Evolutionary conservation across 2,888 invertebrate genomes (phyloP).

Genomic region (Diogma glabrata): DNA sequence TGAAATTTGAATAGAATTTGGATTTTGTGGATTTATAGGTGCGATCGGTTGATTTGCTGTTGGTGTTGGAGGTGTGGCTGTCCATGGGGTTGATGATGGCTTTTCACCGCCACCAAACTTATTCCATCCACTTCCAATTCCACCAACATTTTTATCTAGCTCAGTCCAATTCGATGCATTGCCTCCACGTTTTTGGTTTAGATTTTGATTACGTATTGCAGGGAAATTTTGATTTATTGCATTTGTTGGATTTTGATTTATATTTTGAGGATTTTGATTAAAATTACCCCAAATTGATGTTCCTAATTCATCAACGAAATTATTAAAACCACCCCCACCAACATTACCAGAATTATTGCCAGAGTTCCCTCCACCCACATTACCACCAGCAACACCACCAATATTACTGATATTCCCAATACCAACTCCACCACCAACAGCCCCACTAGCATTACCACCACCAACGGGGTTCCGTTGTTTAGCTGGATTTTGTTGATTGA

Average conservation of each 20-base stretch:
- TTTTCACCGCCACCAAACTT: constrained; percentile 9
- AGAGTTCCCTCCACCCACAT: constrained; percentile 30
- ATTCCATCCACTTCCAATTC: constrained; percentile 36
- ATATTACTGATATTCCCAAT: constrained; percentile 24
- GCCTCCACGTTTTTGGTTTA: constrained; percentile 3
- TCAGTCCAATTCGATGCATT: constrained; percentile 6
- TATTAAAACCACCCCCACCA: constrained; percentile 9
- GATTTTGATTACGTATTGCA: constrained; percentile 7
- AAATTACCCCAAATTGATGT: constrained; percentile 9
- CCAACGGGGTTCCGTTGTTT: constrained; percentile 29
- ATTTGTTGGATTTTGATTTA: constrained; percentile 5
- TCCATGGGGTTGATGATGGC: constrained; percentile 3
- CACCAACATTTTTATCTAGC: constrained; percentile 7
- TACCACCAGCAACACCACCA: constrained; percentile 22
- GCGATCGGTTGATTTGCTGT: neutral
- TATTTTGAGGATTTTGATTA: constrained; percentile 7
- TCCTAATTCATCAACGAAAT: constrained; percentile 7
- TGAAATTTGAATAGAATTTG: constrained; percentile 5
- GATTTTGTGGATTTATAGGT: constrained; percentile 5
- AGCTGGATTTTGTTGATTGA: constrained; percentile 19
- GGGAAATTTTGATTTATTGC: constrained; percentile 7
- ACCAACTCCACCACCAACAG: constrained; percentile 25
- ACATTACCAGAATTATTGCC: constrained; percentile 20
- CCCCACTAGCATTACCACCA: constrained; percentile 21
- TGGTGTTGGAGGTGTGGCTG: constrained; percentile 5